phyloP scores from a whole-genome alignment of 2,113 vertebrate genomes.

The rabbit (Oryctolagus cuniculus) region mOryCun1.1 NC_091439.1:29397001-29397500 shows the following conservation, averaged over 20 bases:
- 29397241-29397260: not conserved
- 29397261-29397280: not conserved
- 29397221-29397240: not conserved
- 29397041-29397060: no score
- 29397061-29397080: no score
- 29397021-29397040: no score
- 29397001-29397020: no score
- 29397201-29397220: not conserved
- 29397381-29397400: not conserved
- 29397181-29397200: not conserved
- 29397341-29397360: not conserved
- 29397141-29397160: no score
- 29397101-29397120: no score
- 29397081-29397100: no score
- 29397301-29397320: not conserved
- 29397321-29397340: not conserved
- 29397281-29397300: not conserved
- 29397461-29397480: not conserved
- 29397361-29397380: not conserved
- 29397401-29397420: not conserved
- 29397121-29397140: no score
- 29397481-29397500: not conserved
- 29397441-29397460: not conserved
- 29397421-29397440: not conserved
- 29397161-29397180: no score